Evolutionary conservation across 2,113 vertebrate genomes (phyloP).

Genomic region (pig (Sus scrofa)): T2T-Sscrofa CM000829.6:51733501-51734000

Average conservation of each 20-base stretch:
- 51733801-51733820: neutral
- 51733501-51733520: too few relatives aligned
- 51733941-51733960: constrained; percentile 14
- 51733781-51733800: neutral
- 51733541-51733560: neutral
- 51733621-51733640: neutral
- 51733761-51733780: neutral
- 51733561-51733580: neutral
- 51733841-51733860: neutral
- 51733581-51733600: neutral
- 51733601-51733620: neutral
- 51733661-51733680: neutral
- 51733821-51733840: neutral
- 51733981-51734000: constrained; percentile 46
- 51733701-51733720: neutral
- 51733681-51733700: neutral
- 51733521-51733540: too few relatives aligned
- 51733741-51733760: neutral
- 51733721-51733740: neutral
- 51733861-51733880: neutral
- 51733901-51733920: neutral
- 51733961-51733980: neutral
- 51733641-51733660: neutral
- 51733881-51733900: neutral
- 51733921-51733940: neutral